Evolutionary conservation across 2,888 invertebrate species (phyloP).

Genomic region (Ornithoptera priamus): DNA sequence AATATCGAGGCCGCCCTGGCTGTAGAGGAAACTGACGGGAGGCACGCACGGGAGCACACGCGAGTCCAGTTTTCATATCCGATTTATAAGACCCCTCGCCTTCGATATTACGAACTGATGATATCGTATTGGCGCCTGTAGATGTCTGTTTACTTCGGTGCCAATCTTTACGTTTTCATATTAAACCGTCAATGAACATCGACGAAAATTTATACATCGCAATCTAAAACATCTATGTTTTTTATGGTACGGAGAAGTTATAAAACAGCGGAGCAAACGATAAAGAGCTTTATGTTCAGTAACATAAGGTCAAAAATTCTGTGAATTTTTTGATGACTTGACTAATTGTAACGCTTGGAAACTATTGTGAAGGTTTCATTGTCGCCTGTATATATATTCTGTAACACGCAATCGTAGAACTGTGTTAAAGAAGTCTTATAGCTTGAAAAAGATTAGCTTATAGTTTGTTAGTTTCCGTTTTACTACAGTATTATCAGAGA

Average conservation of each 20-base stretch:
- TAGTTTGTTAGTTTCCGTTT: too few species aligned
- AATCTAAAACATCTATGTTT: not conserved
- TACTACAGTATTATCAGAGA: too few species aligned
- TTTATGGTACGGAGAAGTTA: not conserved
- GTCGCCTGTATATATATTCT: conserved; percentile 51
- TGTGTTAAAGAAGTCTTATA: too few species aligned
- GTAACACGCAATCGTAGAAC: conserved; percentile 40
- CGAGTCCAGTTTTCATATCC: conserved; percentile 55
- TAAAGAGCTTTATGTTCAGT: not conserved
- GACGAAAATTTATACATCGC: not conserved
- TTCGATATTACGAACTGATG: not conserved
- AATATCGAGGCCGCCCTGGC: conserved; percentile 73
- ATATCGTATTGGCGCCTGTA: not conserved
- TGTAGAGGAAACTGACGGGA: conserved; percentile 67
- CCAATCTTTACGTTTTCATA: not conserved
- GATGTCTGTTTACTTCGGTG: not conserved
- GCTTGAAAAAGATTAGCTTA: too few species aligned
- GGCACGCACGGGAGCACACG: conserved; percentile 74
- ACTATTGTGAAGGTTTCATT: conserved; percentile 56
- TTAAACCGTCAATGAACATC: not conserved
- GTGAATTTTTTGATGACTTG: conserved; percentile 2
- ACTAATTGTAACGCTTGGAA: conserved; percentile 56
- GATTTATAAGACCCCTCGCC: conserved; percentile 7
- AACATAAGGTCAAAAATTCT: not conserved
- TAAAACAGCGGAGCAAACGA: not conserved